Percentiles rank a stretch among this genome's conserved stretches.
These are phyloP conservation scores for Aegithalos caudatus DNA, from an alignment of 2,113 vertebrate genomes.

Conservation along the genomic window DNA sequence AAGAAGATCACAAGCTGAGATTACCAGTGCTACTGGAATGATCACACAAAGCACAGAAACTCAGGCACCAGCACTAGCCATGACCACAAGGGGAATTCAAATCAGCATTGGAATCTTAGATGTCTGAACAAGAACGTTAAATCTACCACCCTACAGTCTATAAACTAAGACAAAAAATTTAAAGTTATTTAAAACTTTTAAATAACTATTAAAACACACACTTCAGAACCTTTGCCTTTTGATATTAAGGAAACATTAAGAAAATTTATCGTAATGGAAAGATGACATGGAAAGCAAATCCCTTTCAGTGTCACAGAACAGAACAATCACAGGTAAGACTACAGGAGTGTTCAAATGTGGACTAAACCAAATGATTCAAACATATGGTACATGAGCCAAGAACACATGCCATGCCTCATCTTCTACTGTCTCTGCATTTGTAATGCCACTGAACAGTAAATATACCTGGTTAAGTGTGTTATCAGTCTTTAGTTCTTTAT, in stretches of 20 bases:
- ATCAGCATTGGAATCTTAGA: background rate
- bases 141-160: background rate
- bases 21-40: background rate
- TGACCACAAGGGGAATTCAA: background rate
- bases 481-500: slow-evolving; percentile 97
- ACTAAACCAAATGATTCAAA: background rate
- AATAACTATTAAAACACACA: background rate
- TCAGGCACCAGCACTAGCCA: background rate
- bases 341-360: background rate
- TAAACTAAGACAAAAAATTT: background rate
- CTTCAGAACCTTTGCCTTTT: background rate
- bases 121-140: background rate
- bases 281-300: background rate
- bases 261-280: background rate
- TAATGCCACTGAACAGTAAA: background rate
- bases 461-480: slow-evolving; percentile 91
- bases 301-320: background rate
- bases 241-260: background rate
- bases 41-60: background rate
- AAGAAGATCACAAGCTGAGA: background rate
- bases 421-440: background rate
- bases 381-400: background rate
- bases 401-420: background rate
- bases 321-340: background rate
- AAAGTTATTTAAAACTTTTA: background rate